phyloP scores from a whole-genome alignment of 2,797 vertebrate species.

The Phrynocephalus vlangalii region DNA sequence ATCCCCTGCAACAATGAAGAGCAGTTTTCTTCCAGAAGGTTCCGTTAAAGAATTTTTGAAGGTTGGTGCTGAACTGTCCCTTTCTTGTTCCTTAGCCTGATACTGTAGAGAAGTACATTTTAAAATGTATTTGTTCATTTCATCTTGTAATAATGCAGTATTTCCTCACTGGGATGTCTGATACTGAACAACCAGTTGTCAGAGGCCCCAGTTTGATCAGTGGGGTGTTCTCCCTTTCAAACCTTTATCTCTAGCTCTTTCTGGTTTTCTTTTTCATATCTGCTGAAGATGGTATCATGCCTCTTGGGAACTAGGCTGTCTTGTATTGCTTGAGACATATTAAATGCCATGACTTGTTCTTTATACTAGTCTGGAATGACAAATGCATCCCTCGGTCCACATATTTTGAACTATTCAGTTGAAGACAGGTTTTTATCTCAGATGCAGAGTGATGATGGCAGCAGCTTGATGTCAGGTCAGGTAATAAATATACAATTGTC shows the following conservation, averaged over 20 bases:
- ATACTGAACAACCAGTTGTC: not conserved
- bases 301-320: not conserved
- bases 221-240: conserved; percentile 4
- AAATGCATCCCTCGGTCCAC: not conserved
- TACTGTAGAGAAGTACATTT: no score
- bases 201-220: conserved; percentile 13
- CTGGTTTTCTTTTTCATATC: conserved; percentile 2
- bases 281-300: conserved; percentile 8
- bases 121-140: no score
- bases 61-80: no score
- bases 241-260: conserved; percentile 16
- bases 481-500: not conserved
- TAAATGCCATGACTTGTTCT: conserved; percentile 5
- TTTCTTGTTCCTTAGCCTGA: no score
- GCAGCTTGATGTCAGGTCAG: not conserved
- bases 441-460: not conserved
- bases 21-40: not conserved
- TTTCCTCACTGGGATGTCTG: not conserved
- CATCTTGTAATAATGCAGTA: not conserved
- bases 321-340: not conserved
- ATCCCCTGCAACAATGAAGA: not conserved
- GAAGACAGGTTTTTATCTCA: not conserved
- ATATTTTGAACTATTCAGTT: not conserved
- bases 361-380: conserved; percentile 1
- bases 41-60: no score